Evolutionary conservation across 2,888 invertebrate genomes (phyloP), one percentile per base, ranked within the genome.

Genomic region (Corbicula japonica): DNA sequence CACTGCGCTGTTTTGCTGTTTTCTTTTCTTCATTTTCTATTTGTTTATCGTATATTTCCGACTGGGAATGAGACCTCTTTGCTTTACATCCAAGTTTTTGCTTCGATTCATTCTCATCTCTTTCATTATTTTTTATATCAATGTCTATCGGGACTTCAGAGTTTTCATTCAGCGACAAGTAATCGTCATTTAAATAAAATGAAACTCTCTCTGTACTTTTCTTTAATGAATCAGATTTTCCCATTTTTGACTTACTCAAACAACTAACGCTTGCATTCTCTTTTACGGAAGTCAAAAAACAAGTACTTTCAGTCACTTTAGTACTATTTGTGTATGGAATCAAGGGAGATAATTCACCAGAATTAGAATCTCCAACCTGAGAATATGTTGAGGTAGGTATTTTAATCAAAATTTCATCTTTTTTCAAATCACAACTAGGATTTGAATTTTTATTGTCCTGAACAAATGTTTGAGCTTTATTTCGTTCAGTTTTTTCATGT

Each of bases 11-110:
- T 26, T 50, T 46, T 8, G 34, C 21, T 41, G 21, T 23, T 26
- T 38, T 46, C 18, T 5, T 15, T 10, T 3, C 30, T 10, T 30
- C 46, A 23, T 21, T 23, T 6, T 34, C 52, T 26, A 61, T 52
- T 5, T 60, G 41, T 2, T 21, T 34, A 15, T 61, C 56, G 54
- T 48, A 66, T 4, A 75, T 54, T 34, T 72, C 77, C 15, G 79
- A 79, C 38, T 75, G 74, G 15, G 79, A 75, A 54, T 54, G 75
- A 28, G 70, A 71, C 48, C 75, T 32, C 26, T 58, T 23, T 30
- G 62, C 63, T 38, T 62, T 62, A 8, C 21, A 12, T 30, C 38
- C 68, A 68, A 26, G 3, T 15, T 5, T 44, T 12, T 35, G 61
- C 46, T 63, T 63, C 6, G 12, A 1, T 23, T 12, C 44, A 15